phyloP scores from a whole-genome alignment of 2,113 vertebrate species.

The Malurus alboscapulatus region DNA sequence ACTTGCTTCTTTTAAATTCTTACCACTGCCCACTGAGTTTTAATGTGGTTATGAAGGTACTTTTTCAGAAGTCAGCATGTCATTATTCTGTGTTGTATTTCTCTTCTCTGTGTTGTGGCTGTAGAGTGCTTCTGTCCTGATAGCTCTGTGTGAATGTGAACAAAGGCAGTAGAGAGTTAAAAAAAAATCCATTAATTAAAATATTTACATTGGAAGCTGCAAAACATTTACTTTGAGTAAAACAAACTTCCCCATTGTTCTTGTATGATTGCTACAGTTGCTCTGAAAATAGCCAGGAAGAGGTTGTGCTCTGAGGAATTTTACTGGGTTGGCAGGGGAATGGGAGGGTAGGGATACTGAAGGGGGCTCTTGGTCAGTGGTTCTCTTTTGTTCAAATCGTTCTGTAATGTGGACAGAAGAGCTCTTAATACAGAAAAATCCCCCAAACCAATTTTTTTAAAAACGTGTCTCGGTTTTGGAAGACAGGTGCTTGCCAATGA shows the following conservation, averaged over 20 bases:
- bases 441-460: neutral
- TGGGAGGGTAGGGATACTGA: neutral
- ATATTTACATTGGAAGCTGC: constrained; percentile 63
- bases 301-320: constrained; percentile 39
- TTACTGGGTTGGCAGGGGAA: constrained; percentile 6
- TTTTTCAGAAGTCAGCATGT: neutral
- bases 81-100: neutral
- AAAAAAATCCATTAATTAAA: constrained; percentile 42
- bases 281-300: constrained; percentile 53
- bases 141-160: neutral
- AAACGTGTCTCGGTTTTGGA: neutral
- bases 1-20: neutral
- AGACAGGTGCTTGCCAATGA: no score
- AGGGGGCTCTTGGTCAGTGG: neutral
- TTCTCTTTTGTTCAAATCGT: neutral
- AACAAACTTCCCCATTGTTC: constrained; percentile 66
- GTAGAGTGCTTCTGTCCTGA: neutral
- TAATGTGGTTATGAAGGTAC: neutral
- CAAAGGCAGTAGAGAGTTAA: constrained; percentile 38
- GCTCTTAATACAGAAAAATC: neutral
- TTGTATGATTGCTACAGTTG: constrained; percentile 29
- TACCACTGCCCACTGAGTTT: neutral
- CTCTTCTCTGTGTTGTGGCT: neutral
- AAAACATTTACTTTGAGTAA: constrained; percentile 57
- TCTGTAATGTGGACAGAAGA: neutral